Evolutionary conservation across 2,797 vertebrate genomes (phyloP).

Genomic region (Columba guinea): DNA sequence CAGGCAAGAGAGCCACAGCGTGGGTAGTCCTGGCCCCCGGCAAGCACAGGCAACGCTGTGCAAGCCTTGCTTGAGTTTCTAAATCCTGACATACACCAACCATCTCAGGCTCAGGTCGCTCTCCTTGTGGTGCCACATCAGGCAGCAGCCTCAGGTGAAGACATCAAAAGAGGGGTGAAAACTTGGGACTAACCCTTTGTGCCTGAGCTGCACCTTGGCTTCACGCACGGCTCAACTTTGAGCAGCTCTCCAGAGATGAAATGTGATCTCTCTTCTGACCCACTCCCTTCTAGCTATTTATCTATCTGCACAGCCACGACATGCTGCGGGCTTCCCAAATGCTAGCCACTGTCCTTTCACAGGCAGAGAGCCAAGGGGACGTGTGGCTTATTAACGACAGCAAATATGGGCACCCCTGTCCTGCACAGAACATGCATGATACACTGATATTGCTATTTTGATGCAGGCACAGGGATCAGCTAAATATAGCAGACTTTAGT

Average conservation of each 20-base stretch:
- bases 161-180: accelerated
- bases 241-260: neutral
- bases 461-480: neutral
- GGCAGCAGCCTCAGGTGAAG: neutral
- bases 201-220: accelerated
- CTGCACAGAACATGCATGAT: accelerated
- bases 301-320: neutral
- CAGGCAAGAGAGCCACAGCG: accelerated
- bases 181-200: neutral
- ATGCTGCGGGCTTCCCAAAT: neutral
- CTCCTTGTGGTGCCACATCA: neutral
- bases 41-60: neutral
- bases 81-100: accelerated
- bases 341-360: neutral
- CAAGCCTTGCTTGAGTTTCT: neutral
- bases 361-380: neutral
- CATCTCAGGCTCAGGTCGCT: neutral
- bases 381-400: neutral
- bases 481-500: neutral
- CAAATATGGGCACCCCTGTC: neutral
- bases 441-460: neutral
- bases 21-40: accelerated
- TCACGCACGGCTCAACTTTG: accelerated
- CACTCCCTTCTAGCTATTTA: neutral
- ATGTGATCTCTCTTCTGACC: neutral